Conservation (phyloP, 2,113 vertebrate genomes). For the Cyprinodon variegatus region DNA sequence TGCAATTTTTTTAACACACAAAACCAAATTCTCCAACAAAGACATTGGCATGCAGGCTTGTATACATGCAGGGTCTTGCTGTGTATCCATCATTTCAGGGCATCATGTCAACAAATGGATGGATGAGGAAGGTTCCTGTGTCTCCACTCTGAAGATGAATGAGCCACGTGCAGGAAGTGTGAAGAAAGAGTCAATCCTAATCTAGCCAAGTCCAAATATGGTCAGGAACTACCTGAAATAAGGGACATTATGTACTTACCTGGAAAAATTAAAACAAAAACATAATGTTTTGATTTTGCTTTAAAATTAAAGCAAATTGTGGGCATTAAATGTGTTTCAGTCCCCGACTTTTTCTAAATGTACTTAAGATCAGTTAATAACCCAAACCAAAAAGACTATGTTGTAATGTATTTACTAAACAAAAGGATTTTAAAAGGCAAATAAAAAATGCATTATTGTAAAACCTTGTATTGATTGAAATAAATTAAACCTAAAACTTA, state of each 20-base stretch:
- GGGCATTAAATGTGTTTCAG: too few relatives aligned
- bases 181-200: not conserved
- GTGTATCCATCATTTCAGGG: constrained; percentile 28
- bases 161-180: constrained; percentile 38
- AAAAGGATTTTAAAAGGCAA: too few relatives aligned
- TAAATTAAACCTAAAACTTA: too few relatives aligned
- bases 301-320: not conserved
- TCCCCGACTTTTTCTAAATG: too few relatives aligned
- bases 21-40: constrained; percentile 30
- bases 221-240: not conserved
- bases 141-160: constrained; percentile 5
- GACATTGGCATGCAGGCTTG: constrained; percentile 41
- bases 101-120: constrained; percentile 10
- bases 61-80: constrained; percentile 44
- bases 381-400: too few relatives aligned
- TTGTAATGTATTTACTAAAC: too few relatives aligned
- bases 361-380: too few relatives aligned
- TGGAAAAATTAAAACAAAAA: not conserved
- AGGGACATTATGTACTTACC: not conserved
- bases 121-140: constrained; percentile 27
- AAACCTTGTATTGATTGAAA: too few relatives aligned
- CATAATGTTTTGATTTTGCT: not conserved
- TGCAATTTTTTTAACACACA: not conserved
- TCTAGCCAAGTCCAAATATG: not conserved
- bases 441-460: too few relatives aligned